Conservation (phyloP, 2,797 vertebrate species). For the Myotis pilosus region DNA sequence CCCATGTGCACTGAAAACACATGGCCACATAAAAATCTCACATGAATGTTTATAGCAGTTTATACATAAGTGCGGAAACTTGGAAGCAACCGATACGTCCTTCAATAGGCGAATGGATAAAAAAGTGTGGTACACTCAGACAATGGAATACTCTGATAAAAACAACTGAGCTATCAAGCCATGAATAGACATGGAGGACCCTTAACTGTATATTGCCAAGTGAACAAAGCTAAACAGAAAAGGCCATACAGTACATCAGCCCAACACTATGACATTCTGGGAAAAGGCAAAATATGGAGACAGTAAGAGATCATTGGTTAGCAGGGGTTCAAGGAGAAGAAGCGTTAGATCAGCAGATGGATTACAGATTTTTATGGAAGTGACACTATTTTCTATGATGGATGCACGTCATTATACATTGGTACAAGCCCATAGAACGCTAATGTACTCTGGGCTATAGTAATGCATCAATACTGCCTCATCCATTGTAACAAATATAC, state of each 20-base stretch:
- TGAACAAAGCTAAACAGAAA: not conserved
- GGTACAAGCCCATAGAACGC: not conserved
- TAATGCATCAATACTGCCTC: not conserved
- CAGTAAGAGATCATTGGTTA: not conserved
- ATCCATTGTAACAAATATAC: not conserved
- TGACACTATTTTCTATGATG: not conserved
- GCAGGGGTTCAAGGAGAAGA: not conserved
- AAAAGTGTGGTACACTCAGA: not conserved
- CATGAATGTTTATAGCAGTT: not conserved
- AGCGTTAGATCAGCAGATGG: not conserved
- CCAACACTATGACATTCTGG: not conserved
- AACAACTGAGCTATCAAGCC: not conserved
- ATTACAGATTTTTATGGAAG: not conserved
- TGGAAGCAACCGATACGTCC: not conserved
- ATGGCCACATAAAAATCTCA: not conserved
- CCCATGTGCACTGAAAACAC: not conserved
- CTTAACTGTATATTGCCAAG: not conserved
- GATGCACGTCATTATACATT: not conserved
- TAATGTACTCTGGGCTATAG: not conserved
- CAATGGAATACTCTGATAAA: not conserved
- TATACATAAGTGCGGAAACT: not conserved
- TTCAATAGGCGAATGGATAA: not conserved
- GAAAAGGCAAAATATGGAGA: not conserved
- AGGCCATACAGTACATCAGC: not conserved
- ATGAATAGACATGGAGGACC: not conserved